Conservation (phyloP, 2,888 invertebrate species). For the Phengaris alcon region DNA sequence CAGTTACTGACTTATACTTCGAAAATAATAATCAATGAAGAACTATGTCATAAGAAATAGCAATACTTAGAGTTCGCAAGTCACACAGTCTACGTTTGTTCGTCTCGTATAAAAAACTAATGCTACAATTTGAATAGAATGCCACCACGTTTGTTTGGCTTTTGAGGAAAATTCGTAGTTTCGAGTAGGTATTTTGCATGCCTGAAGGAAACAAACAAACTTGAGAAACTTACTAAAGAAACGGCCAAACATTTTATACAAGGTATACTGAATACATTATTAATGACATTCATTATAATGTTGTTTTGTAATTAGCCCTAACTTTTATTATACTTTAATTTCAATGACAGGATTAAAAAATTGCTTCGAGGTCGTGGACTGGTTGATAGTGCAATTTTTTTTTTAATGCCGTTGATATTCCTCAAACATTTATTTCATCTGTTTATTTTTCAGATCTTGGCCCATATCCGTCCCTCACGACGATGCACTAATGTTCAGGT, state of each 20-base stretch:
- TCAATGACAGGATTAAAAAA: too few relatives aligned
- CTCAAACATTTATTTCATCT: background rate
- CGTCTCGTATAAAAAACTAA: background rate
- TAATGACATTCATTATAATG: background rate
- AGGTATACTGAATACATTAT: background rate
- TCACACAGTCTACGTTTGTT: background rate
- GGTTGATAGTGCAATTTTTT: background rate
- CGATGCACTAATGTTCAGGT: background rate
- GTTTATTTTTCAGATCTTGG: background rate
- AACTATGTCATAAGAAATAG: background rate
- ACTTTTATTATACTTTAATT: too few relatives aligned
- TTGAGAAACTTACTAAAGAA: constrained; percentile 16
- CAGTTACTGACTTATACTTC: background rate
- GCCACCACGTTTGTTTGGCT: constrained; percentile 3
- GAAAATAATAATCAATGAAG: constrained; percentile 12
- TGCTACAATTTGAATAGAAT: constrained; percentile 3
- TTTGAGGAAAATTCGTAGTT: background rate
- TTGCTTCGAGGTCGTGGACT: too few relatives aligned
- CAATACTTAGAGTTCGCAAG: background rate
- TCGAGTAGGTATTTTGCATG: constrained; percentile 8
- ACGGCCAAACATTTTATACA: background rate
- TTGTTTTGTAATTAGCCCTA: too few relatives aligned
- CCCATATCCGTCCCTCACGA: background rate
- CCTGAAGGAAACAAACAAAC: background rate
- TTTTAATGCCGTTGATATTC: background rate